Conservation (phyloP, 2,888 invertebrate genomes). For the Anthoptus insignis region DNA sequence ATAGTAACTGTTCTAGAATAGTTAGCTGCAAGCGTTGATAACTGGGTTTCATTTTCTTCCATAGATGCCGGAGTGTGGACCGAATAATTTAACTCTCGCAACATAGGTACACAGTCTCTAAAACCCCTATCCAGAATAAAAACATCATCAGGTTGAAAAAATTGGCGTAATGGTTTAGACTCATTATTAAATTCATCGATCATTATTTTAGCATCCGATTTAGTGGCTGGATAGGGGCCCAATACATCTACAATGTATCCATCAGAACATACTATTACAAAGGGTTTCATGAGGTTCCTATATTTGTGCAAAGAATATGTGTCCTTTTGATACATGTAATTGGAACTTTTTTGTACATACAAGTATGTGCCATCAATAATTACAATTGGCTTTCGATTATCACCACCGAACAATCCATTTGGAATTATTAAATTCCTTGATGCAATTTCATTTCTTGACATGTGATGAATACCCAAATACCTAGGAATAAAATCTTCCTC, state of each 20-base stretch:
- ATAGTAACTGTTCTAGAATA: slow-evolving; percentile 44
- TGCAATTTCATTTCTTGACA: neutral
- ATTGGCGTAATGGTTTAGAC: neutral
- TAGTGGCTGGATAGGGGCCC: slow-evolving; percentile 48
- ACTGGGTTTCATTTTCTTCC: slow-evolving; percentile 17
- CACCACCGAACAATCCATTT: neutral
- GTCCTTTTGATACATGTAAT: slow-evolving; percentile 42
- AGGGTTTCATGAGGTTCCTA: slow-evolving; percentile 48
- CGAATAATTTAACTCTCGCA: slow-evolving; percentile 15
- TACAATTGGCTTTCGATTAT: slow-evolving; percentile 9
- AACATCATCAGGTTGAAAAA: slow-evolving; percentile 19
- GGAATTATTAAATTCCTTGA: neutral
- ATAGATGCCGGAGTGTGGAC: slow-evolving; percentile 9
- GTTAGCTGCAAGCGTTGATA: slow-evolving; percentile 26
- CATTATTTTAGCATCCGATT: slow-evolving; percentile 41
- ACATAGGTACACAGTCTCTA: slow-evolving; percentile 25
- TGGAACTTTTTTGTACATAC: slow-evolving; percentile 40
- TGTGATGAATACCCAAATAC: neutral
- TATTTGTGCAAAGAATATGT: slow-evolving; percentile 48
- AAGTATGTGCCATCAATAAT: slow-evolving; percentile 42
- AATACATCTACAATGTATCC: slow-evolving; percentile 47
- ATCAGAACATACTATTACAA: slow-evolving; percentile 47
- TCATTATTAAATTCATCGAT: slow-evolving; percentile 9
- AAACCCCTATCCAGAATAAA: slow-evolving; percentile 32
- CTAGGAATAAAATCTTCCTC: neutral